Evolutionary conservation across 2,888 invertebrate species (phyloP).

Genomic region (Aspidiotus destructor): DNA sequence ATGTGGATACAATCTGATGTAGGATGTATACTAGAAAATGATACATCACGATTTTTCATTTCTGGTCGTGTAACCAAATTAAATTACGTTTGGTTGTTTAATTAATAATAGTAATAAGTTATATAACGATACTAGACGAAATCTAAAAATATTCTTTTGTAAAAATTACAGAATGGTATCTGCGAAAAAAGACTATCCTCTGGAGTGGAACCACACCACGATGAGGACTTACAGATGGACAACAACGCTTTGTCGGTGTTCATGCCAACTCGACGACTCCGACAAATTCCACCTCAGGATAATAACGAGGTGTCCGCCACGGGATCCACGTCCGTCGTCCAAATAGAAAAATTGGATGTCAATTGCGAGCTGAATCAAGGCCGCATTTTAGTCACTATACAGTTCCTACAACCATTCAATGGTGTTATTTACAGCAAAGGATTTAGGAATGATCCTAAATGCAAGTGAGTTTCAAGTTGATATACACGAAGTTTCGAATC

Average conservation of each 20-base stretch:
- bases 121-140: too few relatives aligned
- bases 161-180: slow-evolving; percentile 24
- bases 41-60: too few relatives aligned
- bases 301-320: slow-evolving; percentile 8
- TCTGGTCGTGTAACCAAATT: too few relatives aligned
- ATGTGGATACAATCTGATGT: too few relatives aligned
- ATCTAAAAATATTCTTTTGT: too few relatives aligned
- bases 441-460: slow-evolving; percentile 54
- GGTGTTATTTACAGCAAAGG: slow-evolving; percentile 65
- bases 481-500: too few relatives aligned
- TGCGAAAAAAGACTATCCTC: slow-evolving; percentile 20
- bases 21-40: too few relatives aligned
- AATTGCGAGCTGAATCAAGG: slow-evolving; percentile 25
- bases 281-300: slow-evolving; percentile 19
- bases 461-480: slow-evolving; percentile 49
- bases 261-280: slow-evolving; percentile 22
- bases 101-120: too few relatives aligned
- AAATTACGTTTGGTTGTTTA: too few relatives aligned
- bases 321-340: neutral
- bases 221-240: slow-evolving; percentile 23
- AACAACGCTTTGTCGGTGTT: slow-evolving; percentile 23
- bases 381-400: slow-evolving; percentile 47
- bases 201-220: slow-evolving; percentile 30
- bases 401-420: slow-evolving; percentile 54
- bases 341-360: slow-evolving; percentile 24